Evolutionary conservation across 2,113 vertebrate species (phyloP).

Genomic region (Urocitellus parryii): DNA sequence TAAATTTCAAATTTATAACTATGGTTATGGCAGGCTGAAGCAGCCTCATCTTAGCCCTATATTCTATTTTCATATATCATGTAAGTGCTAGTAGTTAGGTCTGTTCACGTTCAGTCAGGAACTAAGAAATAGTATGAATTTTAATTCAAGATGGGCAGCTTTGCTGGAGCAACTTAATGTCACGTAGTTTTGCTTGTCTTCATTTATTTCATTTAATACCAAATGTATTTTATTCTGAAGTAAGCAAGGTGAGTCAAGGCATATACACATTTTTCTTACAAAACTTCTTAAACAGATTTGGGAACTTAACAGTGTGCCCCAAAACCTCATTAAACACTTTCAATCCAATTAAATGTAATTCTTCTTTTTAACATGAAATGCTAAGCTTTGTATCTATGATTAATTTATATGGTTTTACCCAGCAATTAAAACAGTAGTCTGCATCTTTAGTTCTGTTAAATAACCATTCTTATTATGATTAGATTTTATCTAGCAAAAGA

Average conservation of each 20-base stretch:
- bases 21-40: conserved; percentile 41
- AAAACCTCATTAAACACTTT: conserved; percentile 52
- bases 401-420: conserved; percentile 39
- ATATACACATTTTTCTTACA: not conserved
- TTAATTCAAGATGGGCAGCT: conserved; percentile 9
- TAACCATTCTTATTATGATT: not conserved
- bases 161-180: conserved; percentile 48
- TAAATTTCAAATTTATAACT: conserved; percentile 61
- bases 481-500: conserved; percentile 41
- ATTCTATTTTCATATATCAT: conserved; percentile 76
- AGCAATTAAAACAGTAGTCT: conserved; percentile 42
- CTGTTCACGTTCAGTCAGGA: conserved; percentile 53
- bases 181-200: conserved; percentile 64
- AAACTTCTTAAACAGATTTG: conserved; percentile 52
- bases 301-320: conserved; percentile 46
- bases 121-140: conserved; percentile 61
- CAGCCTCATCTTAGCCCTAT: conserved; percentile 54
- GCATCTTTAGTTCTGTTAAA: conserved; percentile 39
- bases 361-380: conserved; percentile 36
- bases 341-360: conserved; percentile 45
- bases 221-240: conserved; percentile 67
- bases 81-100: conserved; percentile 62
- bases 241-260: conserved; percentile 22
- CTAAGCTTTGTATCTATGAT: conserved; percentile 12
- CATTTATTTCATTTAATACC: conserved; percentile 62